These are phyloP conservation scores for Pagrus major DNA, from an alignment of 2,113 vertebrate species.

Conservation along the genomic window DNA sequence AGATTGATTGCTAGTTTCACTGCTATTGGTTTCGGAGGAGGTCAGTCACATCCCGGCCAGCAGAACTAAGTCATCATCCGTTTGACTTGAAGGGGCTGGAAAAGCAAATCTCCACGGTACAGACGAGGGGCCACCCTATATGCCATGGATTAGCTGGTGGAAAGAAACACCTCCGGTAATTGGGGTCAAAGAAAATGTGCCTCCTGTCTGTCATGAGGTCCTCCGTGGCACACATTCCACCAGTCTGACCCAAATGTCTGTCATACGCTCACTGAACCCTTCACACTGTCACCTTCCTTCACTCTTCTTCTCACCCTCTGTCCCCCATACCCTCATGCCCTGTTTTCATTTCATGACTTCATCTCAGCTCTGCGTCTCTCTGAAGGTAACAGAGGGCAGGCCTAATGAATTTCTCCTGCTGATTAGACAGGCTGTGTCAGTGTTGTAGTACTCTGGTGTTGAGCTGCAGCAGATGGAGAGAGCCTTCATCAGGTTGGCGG, in stretches of 20 bases:
- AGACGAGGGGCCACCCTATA: slow-evolving; percentile 54
- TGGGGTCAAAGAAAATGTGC: slow-evolving; percentile 79
- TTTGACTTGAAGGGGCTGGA: slow-evolving; percentile 25
- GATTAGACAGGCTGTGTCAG: slow-evolving; percentile 61
- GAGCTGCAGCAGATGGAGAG: slow-evolving; percentile 71
- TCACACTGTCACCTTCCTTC: slow-evolving; percentile 41
- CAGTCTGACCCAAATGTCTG: slow-evolving; percentile 50
- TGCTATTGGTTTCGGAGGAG: slow-evolving; percentile 13
- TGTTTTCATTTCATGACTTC: slow-evolving; percentile 13
- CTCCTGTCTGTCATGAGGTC: slow-evolving; percentile 72
- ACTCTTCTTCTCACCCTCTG: slow-evolving; percentile 16
- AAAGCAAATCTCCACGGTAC: slow-evolving; percentile 45
- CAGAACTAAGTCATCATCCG: slow-evolving; percentile 34
- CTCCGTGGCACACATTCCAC: slow-evolving; percentile 57
- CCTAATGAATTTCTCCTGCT: slow-evolving; percentile 74
- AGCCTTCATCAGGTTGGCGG: slow-evolving; percentile 66
- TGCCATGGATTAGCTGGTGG: slow-evolving; percentile 71
- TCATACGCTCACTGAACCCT: slow-evolving; percentile 59
- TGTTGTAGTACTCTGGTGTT: slow-evolving; percentile 17
- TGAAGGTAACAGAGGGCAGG: slow-evolving; percentile 29
- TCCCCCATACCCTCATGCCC: slow-evolving; percentile 4
- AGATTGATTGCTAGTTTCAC: background rate
- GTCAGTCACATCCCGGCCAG: slow-evolving; percentile 28
- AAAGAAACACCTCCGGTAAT: slow-evolving; percentile 81
- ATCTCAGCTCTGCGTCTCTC: slow-evolving; percentile 19